Evolutionary conservation across 1,140 invertebrate genomes (phyloP).

Genomic region (Acromyrmex echinatior): DNA sequence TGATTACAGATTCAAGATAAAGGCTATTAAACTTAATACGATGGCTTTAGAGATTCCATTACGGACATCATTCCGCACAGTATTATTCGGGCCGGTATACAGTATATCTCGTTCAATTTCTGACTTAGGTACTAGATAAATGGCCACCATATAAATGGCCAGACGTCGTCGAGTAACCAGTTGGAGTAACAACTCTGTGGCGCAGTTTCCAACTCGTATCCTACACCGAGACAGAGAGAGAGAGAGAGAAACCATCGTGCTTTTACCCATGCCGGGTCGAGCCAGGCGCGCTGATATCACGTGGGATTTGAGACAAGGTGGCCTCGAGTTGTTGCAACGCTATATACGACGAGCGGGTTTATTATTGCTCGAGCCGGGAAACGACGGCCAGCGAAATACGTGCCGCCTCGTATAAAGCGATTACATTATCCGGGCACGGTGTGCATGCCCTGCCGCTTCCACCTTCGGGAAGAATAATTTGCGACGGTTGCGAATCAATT

Average conservation of each 20-base stretch:
- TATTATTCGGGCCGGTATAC: constrained; percentile 29
- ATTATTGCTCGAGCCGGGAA: constrained; percentile 46
- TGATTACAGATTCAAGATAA: constrained; percentile 5
- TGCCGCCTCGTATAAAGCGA: constrained; percentile 27
- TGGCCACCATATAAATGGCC: constrained; percentile 40
- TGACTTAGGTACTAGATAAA: constrained; percentile 49
- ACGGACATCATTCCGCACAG: constrained; percentile 15
- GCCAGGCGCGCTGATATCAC: constrained; percentile 27
- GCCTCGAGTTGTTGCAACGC: constrained; percentile 23
- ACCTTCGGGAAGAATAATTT: neutral
- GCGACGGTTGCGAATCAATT: neutral
- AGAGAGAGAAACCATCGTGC: constrained; percentile 3
- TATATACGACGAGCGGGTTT: constrained; percentile 27
- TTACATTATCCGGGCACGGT: constrained; percentile 9
- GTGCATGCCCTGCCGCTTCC: neutral
- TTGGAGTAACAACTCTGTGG: constrained; percentile 21
- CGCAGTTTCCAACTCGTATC: constrained; percentile 35
- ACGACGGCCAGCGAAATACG: neutral
- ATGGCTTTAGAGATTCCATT: constrained; percentile 24
- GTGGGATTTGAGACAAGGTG: constrained; percentile 45
- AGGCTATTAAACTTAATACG: constrained; percentile 12
- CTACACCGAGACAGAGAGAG: neutral
- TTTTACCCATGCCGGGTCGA: constrained; percentile 12
- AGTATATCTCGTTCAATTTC: constrained; percentile 39
- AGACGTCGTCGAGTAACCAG: constrained; percentile 31